phyloP scores from a whole-genome alignment of 2,797 vertebrate species.

The Percopsis omiscomaycus region DNA sequence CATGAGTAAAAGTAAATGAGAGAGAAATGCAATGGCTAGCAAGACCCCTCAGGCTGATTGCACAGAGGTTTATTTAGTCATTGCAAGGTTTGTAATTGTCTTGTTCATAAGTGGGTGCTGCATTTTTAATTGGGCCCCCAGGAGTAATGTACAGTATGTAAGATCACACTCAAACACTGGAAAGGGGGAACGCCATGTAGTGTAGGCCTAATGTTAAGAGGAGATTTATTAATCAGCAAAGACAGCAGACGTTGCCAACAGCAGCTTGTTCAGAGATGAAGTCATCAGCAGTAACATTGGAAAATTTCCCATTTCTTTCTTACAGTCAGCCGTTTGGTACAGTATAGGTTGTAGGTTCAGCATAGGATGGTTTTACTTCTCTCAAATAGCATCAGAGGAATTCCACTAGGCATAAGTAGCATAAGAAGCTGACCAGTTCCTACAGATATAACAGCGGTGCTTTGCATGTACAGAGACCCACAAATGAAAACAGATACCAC shows the following conservation, averaged over 20 bases:
- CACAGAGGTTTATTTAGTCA: not conserved
- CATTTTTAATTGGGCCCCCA: not conserved
- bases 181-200: not conserved
- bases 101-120: not conserved
- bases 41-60: not conserved
- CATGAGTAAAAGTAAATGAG: not conserved
- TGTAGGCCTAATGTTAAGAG: conserved; percentile 9
- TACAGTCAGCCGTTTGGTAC: conserved; percentile 1
- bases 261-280: conserved; percentile 1
- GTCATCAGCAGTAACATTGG: not conserved
- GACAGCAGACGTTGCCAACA: conserved; percentile 24
- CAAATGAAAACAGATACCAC: conserved; percentile 22
- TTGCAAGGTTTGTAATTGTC: not conserved
- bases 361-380: conserved; percentile 1
- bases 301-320: conserved; percentile 5
- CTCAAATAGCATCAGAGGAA: not conserved
- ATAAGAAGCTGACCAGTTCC: not conserved
- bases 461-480: conserved; percentile 6
- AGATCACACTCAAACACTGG: not conserved
- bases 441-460: conserved; percentile 22
- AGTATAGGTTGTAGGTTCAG: conserved; percentile 17
- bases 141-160: not conserved
- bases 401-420: conserved; percentile 2
- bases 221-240: conserved; percentile 50
- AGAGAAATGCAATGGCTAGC: not conserved